These are phyloP conservation scores for Hipparchia sbordonii DNA, from an alignment of 2,888 invertebrate genomes.

Conservation along the genomic window DNA sequence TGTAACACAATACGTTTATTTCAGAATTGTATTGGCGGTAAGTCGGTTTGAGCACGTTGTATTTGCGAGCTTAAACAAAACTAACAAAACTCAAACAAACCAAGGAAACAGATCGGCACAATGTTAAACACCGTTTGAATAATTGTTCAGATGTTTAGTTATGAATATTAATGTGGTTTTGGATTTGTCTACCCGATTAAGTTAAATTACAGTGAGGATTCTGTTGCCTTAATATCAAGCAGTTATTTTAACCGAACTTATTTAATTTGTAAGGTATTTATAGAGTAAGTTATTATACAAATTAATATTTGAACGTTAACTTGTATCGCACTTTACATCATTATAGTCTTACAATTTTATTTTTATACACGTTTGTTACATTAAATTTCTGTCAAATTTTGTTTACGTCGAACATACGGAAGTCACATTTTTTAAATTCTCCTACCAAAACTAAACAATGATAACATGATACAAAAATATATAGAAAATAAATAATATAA, in stretches of 20 bases:
- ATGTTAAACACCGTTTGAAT: constrained; percentile 58
- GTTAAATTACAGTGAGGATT: constrained; percentile 28
- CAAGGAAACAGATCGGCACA: constrained; percentile 44
- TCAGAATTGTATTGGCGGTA: constrained; percentile 58
- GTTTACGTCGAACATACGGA: not conserved
- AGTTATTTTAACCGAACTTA: constrained; percentile 5
- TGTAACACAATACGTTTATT: constrained; percentile 69
- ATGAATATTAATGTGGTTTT: constrained; percentile 63
- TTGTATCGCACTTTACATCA: no score
- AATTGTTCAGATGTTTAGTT: constrained; percentile 56
- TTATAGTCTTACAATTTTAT: no score
- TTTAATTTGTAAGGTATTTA: not conserved
- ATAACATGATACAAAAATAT: no score
- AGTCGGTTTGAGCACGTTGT: constrained; percentile 57
- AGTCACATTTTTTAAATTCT: not conserved
- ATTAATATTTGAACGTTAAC: no score
- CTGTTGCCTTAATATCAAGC: constrained; percentile 16
- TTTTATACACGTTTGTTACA: no score
- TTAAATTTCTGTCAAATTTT: not conserved
- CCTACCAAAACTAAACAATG: no score
- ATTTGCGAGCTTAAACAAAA: constrained; percentile 60
- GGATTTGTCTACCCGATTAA: constrained; percentile 45
- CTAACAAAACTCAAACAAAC: constrained; percentile 56
- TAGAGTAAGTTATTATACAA: not conserved
- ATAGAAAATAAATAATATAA: no score